These are phyloP conservation scores for Brotula barbata DNA, from an alignment of 2,797 vertebrate genomes.

Conservation along the genomic window DNA sequence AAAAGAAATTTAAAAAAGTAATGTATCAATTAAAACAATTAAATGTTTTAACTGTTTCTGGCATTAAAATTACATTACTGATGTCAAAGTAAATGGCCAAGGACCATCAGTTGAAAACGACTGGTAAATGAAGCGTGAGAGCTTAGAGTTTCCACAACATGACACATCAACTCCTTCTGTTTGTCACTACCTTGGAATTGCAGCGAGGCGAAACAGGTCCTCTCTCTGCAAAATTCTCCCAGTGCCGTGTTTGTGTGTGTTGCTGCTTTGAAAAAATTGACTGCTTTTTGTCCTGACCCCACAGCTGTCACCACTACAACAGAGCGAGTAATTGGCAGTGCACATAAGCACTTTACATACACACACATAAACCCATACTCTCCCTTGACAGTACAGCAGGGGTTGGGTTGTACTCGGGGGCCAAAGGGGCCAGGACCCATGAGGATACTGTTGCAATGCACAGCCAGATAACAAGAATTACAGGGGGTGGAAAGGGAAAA, in stretches of 20 bases:
- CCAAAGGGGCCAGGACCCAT: conserved; percentile 39
- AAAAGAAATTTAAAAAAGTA: no score
- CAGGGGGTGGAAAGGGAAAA: conserved; percentile 28
- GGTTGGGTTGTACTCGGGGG: conserved; percentile 45
- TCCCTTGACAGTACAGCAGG: conserved; percentile 45
- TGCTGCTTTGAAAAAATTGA: conserved; percentile 67
- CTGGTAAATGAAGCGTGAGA: conserved; percentile 36
- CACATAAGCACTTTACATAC: conserved; percentile 60
- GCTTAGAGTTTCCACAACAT: conserved; percentile 19
- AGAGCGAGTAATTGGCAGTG: conserved; percentile 64
- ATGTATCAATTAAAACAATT: no score
- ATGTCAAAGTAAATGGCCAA: no score
- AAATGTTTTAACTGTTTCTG: no score
- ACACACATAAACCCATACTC: conserved; percentile 26
- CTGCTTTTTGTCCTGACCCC: conserved; percentile 76
- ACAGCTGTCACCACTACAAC: conserved; percentile 76
- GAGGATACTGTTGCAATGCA: conserved; percentile 52
- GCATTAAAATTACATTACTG: no score
- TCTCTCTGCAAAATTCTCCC: conserved; percentile 22
- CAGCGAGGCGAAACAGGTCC: conserved; percentile 32
- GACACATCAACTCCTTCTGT: conserved; percentile 25
- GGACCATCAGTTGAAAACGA: no score
- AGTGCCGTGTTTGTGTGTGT: conserved; percentile 10
- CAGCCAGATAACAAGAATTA: conserved; percentile 46
- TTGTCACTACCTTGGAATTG: background rate